These are phyloP conservation scores for Anabas testudineus DNA, from an alignment of 2,797 vertebrate species.

Conservation along the genomic window DNA sequence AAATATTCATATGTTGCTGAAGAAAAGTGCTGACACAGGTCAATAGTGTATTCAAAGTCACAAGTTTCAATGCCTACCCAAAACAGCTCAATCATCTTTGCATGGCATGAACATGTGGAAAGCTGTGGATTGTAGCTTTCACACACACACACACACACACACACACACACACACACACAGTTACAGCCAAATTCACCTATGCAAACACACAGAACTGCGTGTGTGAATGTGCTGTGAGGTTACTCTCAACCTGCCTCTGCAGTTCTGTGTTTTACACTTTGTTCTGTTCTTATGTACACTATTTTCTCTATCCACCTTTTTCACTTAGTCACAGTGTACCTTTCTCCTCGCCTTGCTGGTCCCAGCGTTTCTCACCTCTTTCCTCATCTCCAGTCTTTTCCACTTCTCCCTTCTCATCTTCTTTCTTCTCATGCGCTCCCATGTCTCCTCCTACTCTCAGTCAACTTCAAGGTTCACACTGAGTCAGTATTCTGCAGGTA, in stretches of 20 bases:
- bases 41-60: no score
- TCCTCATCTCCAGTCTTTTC: slow-evolving; percentile 50
- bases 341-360: slow-evolving; percentile 49
- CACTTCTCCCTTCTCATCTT: slow-evolving; percentile 47
- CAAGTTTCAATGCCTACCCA: background rate
- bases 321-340: slow-evolving; percentile 49
- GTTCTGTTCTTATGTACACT: slow-evolving; percentile 46
- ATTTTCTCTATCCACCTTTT: slow-evolving; percentile 61
- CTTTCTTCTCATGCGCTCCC: slow-evolving; percentile 54
- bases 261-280: slow-evolving; percentile 67
- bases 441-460: slow-evolving; percentile 58
- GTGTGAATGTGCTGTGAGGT: slow-evolving; percentile 63
- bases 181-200: slow-evolving; percentile 36
- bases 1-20: background rate
- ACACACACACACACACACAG: slow-evolving; percentile 24
- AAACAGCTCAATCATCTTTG: no score
- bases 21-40: background rate
- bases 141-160: slow-evolving; percentile 32
- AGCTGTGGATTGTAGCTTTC: background rate
- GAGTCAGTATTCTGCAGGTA: slow-evolving; percentile 63
- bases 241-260: slow-evolving; percentile 71
- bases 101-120: background rate
- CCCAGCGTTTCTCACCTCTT: slow-evolving; percentile 55
- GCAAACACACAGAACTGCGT: slow-evolving; percentile 36
- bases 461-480: slow-evolving; percentile 51